Percentiles rank a stretch among this genome's conserved stretches.
phyloP scores from a whole-genome alignment of 2,888 invertebrate species.

The Cylindroiulus punctatus region DNA sequence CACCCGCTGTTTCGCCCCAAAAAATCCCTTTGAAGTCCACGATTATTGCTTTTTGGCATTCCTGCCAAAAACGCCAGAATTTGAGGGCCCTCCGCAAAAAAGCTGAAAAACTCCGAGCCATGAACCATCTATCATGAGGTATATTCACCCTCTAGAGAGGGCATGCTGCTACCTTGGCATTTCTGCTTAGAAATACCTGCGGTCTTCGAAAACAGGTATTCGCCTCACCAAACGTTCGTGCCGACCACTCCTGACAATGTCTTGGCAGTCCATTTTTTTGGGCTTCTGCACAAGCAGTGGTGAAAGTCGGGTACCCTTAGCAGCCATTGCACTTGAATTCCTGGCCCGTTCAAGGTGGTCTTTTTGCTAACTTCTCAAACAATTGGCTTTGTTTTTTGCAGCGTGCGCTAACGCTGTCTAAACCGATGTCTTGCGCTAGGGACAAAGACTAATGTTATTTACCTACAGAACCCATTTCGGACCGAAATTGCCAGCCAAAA shows the following conservation, averaged over 20 bases:
- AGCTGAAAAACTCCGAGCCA: not conserved
- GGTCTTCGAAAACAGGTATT: conserved; percentile 1
- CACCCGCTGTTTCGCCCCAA: not conserved
- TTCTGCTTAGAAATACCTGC: not conserved
- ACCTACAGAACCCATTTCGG: not conserved
- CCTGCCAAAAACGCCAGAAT: not conserved
- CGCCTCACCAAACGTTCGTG: not conserved
- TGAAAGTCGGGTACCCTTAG: not conserved
- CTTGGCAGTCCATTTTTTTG: not conserved
- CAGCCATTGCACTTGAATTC: not conserved
- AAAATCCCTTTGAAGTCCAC: not conserved
- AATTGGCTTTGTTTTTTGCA: conserved; percentile 1
- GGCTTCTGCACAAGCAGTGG: not conserved
- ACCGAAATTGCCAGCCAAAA: not conserved
- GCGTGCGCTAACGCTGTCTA: not conserved
- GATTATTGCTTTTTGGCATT: not conserved
- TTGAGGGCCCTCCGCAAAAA: not conserved
- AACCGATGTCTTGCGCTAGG: not conserved
- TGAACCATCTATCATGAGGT: not conserved
- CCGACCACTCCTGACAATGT: not conserved
- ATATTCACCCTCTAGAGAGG: not conserved
- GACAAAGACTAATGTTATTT: conserved; percentile 1
- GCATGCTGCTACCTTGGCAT: not conserved
- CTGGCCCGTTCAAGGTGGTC: not conserved
- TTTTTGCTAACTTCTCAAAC: not conserved